phyloP scores from a whole-genome alignment of 2,113 vertebrate genomes.

The Anarhynchus alexandrinus region DNA sequence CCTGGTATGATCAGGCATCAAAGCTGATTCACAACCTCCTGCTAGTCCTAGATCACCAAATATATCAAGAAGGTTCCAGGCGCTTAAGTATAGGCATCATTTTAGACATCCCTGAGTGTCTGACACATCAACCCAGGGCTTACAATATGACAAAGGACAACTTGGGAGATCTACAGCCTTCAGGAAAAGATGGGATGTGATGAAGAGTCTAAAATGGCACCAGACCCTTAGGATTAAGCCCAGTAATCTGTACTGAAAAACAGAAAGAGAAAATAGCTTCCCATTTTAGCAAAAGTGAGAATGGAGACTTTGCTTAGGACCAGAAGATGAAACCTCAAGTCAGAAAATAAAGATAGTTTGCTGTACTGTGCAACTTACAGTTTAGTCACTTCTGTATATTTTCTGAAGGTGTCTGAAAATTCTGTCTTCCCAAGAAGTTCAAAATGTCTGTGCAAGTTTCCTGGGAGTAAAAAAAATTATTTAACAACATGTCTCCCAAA shows the following conservation, averaged over 20 bases:
- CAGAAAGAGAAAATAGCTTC: neutral
- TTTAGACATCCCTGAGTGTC: neutral
- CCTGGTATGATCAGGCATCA: neutral
- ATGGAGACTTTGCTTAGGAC: neutral
- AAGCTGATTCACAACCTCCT: neutral
- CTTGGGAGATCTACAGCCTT: neutral
- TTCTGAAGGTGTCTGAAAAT: neutral
- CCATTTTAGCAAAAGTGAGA: neutral
- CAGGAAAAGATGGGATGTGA: neutral
- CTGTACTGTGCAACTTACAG: neutral
- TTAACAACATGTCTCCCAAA: neutral
- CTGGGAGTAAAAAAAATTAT: neutral
- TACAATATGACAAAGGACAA: neutral
- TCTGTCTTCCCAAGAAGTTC: neutral
- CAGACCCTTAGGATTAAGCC: neutral
- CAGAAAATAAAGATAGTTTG: neutral
- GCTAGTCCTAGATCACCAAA: neutral
- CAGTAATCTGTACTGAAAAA: neutral
- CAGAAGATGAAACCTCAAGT: neutral
- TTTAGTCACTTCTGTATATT: neutral
- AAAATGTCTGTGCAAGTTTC: neutral
- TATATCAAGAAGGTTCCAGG: neutral
- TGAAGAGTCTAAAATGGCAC: neutral
- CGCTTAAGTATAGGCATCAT: neutral
- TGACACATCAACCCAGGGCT: neutral